Base-by-base conservation (phyloP, 2,888 invertebrate species). In the Hemithea aestivaria region DNA sequence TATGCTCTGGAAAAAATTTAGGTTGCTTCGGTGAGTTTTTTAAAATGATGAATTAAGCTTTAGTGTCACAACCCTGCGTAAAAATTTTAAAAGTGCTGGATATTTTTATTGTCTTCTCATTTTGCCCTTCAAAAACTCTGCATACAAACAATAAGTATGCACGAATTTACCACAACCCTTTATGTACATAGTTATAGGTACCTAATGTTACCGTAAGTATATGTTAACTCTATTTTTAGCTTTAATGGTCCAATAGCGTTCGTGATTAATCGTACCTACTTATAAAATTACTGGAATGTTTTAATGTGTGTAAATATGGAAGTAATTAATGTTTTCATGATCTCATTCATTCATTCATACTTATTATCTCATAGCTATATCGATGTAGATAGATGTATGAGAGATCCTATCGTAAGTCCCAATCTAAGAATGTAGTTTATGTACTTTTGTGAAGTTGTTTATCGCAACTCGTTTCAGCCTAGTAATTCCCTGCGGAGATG, bases 371-470 rank as follows among this genome's bases (percentile, higher is more conserved):
- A 50, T 53, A 48, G 46, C 58, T 63, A 66, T 70, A 65, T 62
- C 51, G 42, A 52, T 56, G 51, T 59, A 55, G 46, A 54, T 44
- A 40, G 44, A 47, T 51, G 52, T 63, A 53, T 62, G 58, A 62
- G 52, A 49, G 48, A 62, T 56, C 57, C 54, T 68, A 62, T 70
- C 62, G 53, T 62, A 66, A 72, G 75, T 74, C 74, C 77, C 76
- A 76, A 77, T 73, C 74, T 70, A 66, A 75, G 75, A 75, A 77
- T 77, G 73, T 75, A 69, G 58, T 52, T 32, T 42, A 47, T 59
- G 56, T 8, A 25, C 24, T 20, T 29, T 38, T 50, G 40, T 50
- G 40, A 40, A 35, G 32, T 30, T 33, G 26, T 20, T 37, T 24
- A 29, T 20, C 27, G 27, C 26, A 10, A 21, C 10, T 41, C 20